Conservation (phyloP, 2,113 vertebrate species). For the Kryptolebias marmoratus region DNA sequence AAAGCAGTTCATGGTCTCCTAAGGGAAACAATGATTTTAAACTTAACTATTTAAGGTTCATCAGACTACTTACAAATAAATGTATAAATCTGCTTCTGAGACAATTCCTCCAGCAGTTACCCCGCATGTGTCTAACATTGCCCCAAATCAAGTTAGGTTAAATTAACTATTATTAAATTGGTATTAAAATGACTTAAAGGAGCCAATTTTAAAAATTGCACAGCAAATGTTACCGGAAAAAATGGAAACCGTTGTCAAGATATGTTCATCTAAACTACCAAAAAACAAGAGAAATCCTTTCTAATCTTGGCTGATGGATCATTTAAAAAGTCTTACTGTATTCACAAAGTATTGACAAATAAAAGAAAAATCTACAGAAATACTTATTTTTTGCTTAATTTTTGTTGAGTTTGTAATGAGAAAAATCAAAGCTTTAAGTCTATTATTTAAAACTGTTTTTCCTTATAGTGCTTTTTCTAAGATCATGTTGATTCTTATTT, state of each 20-base stretch:
- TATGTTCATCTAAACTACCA: neutral
- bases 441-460: neutral
- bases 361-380: neutral
- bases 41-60: neutral
- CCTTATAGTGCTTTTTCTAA: neutral
- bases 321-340: neutral
- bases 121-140: neutral
- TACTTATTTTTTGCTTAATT: neutral
- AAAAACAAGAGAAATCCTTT: neutral
- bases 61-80: neutral
- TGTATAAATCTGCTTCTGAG: neutral
- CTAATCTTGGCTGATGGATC: neutral
- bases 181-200: neutral
- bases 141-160: neutral
- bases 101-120: neutral
- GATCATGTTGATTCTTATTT: neutral
- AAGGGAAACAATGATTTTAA: neutral
- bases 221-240: neutral
- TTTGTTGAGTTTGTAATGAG: neutral
- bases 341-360: neutral
- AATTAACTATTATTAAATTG: neutral
- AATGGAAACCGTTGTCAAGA: neutral
- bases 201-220: neutral
- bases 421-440: neutral
- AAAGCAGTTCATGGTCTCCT: neutral